These are phyloP conservation scores for Drosophila bocqueti DNA, from an alignment of 1,140 invertebrate species.

Conservation along the genomic window DNA sequence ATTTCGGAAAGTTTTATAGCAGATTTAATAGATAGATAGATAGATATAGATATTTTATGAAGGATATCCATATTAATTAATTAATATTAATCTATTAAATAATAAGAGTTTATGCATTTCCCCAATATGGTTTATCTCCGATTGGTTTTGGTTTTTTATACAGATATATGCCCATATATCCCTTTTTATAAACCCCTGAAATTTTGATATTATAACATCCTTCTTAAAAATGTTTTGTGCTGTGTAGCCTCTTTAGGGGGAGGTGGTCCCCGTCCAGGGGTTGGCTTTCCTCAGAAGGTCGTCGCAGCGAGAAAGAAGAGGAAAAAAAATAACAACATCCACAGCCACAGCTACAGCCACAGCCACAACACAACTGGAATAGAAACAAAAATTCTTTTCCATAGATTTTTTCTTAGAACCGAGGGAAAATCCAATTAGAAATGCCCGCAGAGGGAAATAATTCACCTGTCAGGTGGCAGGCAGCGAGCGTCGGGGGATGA, in stretches of 20 bases:
- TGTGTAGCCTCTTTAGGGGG: not conserved
- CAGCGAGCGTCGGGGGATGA: not conserved
- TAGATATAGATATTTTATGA: no score
- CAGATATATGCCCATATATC: no score
- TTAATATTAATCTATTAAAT: no score
- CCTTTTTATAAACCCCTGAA: no score
- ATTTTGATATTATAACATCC: no score
- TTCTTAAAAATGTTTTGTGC: not conserved
- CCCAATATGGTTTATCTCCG: no score
- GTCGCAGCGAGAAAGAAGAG: conserved; percentile 18
- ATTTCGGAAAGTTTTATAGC: no score
- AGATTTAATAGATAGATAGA: no score
- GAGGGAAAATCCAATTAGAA: conserved; percentile 84
- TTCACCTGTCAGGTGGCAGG: conserved; percentile 79
- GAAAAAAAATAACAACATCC: conserved; percentile 10
- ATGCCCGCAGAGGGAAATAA: conserved; percentile 84
- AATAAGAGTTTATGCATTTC: no score
- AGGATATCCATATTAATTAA: no score
- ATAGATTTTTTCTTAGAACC: conserved; percentile 85
- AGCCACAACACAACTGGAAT: conserved; percentile 29
- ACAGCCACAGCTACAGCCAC: conserved; percentile 3
- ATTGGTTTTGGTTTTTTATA: no score
- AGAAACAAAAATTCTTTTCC: conserved; percentile 68
- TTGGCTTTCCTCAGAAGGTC: conserved; percentile 52
- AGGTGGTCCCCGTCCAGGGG: not conserved